These are phyloP conservation scores for Gobio occitaniae DNA, from an alignment of 2,797 vertebrate genomes.

Conservation along the genomic window DNA sequence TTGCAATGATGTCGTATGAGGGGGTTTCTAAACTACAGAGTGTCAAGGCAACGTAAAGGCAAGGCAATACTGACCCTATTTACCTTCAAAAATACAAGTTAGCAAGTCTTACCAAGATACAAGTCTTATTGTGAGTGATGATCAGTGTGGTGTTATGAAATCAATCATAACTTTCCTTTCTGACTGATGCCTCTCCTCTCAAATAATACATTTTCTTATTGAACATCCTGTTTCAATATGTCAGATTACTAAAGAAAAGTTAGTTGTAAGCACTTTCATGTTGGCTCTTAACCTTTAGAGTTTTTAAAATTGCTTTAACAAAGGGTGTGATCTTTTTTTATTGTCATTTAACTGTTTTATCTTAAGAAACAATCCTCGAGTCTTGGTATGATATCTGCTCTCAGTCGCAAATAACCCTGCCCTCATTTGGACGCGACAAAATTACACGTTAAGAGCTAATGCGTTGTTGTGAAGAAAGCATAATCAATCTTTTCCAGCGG, in stretches of 20 bases:
- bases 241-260: neutral
- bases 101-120: neutral
- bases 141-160: neutral
- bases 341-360: constrained; percentile 44
- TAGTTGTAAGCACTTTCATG: neutral
- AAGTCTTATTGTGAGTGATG: no score
- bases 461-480: constrained; percentile 80
- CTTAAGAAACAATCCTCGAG: constrained; percentile 26
- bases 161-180: neutral
- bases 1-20: neutral
- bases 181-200: neutral
- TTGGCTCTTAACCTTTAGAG: neutral
- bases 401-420: constrained; percentile 23
- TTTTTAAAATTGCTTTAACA: constrained; percentile 17
- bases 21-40: neutral
- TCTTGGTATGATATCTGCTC: constrained; percentile 8
- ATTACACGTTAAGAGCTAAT: constrained; percentile 78
- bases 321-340: neutral
- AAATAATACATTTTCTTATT: neutral
- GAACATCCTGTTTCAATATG: neutral
- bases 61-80: neutral
- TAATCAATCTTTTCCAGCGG: constrained; percentile 79
- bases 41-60: neutral
- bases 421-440: constrained; percentile 48
- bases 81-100: neutral